Conservation (phyloP, 2,113 vertebrate genomes). For the Callaeas wilsoni region DNA sequence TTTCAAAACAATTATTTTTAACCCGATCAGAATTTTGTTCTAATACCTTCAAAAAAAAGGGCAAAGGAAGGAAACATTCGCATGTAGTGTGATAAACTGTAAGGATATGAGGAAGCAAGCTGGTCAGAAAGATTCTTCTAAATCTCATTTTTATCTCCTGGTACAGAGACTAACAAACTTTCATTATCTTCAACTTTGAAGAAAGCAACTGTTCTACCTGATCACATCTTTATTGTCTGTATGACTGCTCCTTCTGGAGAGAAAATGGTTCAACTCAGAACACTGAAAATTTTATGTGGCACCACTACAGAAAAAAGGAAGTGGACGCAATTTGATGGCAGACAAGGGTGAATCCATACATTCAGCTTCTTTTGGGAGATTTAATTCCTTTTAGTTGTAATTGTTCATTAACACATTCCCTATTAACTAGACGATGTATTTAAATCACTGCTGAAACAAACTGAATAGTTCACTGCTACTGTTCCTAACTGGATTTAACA, state of each 20-base stretch:
- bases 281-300: neutral
- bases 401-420: neutral
- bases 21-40: neutral
- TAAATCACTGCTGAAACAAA: neutral
- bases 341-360: neutral
- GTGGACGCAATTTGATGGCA: neutral
- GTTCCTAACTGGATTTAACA: neutral
- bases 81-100: neutral
- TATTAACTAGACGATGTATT: neutral
- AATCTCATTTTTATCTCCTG: neutral
- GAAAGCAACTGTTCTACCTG: neutral
- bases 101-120: neutral
- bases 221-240: neutral
- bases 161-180: neutral
- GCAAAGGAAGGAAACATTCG: neutral
- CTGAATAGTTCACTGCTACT: neutral
- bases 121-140: neutral
- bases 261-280: neutral
- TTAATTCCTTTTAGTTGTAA: neutral
- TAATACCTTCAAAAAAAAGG: neutral
- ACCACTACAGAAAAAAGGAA: slow-evolving; percentile 35
- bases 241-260: neutral
- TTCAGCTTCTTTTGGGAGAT: neutral
- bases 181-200: neutral
- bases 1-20: neutral